These are phyloP conservation scores for Enoplolaimus lenunculus DNA, from an alignment of 2,888 invertebrate species.

Conservation along the genomic window DNA sequence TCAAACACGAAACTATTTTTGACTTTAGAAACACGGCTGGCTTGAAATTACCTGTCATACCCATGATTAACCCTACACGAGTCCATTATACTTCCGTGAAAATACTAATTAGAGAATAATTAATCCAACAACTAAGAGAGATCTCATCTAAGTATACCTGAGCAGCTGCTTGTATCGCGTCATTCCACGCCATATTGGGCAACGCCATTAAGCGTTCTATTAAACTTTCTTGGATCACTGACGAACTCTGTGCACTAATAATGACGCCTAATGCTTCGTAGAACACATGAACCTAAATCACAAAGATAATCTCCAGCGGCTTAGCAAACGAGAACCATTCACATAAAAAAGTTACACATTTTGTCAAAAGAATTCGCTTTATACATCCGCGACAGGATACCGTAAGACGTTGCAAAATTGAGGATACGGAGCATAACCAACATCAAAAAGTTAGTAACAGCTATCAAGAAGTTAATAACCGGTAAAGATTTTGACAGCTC, in stretches of 20 bases:
- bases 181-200: conserved; percentile 97
- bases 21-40: no score
- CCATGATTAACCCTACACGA: neutral
- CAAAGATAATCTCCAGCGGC: no score
- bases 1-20: no score
- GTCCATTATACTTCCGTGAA: neutral
- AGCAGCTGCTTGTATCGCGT: conserved; percentile 86
- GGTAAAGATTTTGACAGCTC: no score
- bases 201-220: conserved; percentile 94
- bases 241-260: conserved; percentile 88
- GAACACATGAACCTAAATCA: conserved; percentile 84
- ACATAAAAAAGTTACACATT: no score
- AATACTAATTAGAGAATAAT: no score
- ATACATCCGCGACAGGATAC: neutral
- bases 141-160: conserved; percentile 53
- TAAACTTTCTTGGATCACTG: conserved; percentile 72
- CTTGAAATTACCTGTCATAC: no score
- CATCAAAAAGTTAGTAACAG: no score
- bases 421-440: neutral
- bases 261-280: conserved; percentile 98
- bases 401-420: neutral
- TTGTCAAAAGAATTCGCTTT: no score
- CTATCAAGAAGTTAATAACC: no score
- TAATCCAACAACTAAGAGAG: no score
- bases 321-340: no score